A percentile compares a stretch with the other conserved stretches of the same genome.
phyloP scores from a whole-genome alignment of 1,140 invertebrate genomes.

The Drosophila subobscura region DNA sequence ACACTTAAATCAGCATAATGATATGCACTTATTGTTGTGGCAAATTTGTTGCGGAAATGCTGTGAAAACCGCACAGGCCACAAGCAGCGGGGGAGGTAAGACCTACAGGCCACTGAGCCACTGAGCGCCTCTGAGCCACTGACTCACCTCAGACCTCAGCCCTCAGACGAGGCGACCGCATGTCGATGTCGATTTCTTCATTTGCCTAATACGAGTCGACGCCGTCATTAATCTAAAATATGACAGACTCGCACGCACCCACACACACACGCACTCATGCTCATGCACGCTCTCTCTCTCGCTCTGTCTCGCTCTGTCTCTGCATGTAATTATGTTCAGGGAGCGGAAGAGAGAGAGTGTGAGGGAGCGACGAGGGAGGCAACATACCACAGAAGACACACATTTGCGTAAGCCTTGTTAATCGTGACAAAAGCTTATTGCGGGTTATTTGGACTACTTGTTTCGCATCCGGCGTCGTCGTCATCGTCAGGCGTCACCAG shows the following conservation, averaged over 20 bases:
- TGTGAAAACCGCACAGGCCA: slow-evolving; percentile 66
- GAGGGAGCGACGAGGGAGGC: neutral
- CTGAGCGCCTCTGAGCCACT: slow-evolving; percentile 4
- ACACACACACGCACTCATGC: slow-evolving; percentile 24
- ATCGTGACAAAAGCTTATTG: slow-evolving; percentile 81
- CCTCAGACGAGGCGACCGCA: slow-evolving; percentile 28
- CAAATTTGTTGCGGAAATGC: slow-evolving; percentile 79
- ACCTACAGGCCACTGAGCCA: neutral
- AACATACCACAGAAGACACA: slow-evolving; percentile 32
- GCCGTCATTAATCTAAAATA: slow-evolving; percentile 81
- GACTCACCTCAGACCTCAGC: neutral
- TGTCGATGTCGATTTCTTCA: slow-evolving; percentile 79
- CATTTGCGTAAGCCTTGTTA: slow-evolving; percentile 79
- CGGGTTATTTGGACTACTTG: slow-evolving; percentile 81
- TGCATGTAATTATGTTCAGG: slow-evolving; percentile 76
- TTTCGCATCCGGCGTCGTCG: slow-evolving; percentile 71
- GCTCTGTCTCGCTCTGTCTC: neutral
- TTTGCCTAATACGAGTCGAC: slow-evolving; percentile 78
- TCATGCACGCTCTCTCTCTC: slow-evolving; percentile 10
- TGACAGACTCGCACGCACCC: slow-evolving; percentile 67
- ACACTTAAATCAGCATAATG: slow-evolving; percentile 81
- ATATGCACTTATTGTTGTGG: slow-evolving; percentile 81
- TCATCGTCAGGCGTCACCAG: too few species aligned
- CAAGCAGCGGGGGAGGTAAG: neutral
- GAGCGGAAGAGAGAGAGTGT: slow-evolving; percentile 6